These are phyloP conservation scores for Tridacna crocea DNA, from an alignment of 2,888 invertebrate genomes.

Conservation along the genomic window DNA sequence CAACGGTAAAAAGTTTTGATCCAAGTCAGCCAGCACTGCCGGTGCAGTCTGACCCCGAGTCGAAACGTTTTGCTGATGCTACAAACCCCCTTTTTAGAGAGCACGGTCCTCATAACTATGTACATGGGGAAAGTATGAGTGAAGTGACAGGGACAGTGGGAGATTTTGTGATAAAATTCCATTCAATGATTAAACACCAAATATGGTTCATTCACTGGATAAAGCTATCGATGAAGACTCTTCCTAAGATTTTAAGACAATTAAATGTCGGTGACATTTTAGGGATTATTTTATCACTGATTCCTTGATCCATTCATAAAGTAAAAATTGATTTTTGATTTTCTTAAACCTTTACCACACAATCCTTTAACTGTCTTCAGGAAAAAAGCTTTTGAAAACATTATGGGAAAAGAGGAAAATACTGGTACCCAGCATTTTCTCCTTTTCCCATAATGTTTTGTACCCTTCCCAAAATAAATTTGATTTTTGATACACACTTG, in stretches of 20 bases:
- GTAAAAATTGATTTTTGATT: slow-evolving; percentile 42
- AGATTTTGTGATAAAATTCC: slow-evolving; percentile 5
- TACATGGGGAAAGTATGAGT: neutral
- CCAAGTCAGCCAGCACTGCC: too few relatives aligned
- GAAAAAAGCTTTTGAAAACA: too few relatives aligned
- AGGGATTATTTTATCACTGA: slow-evolving; percentile 14
- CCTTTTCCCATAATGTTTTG: too few relatives aligned
- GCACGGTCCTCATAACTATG: neutral
- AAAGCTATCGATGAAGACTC: slow-evolving; percentile 9
- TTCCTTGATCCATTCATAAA: slow-evolving; percentile 19
- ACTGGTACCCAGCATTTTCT: too few relatives aligned
- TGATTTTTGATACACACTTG: too few relatives aligned
- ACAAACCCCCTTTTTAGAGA: neutral
- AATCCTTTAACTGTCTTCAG: too few relatives aligned
- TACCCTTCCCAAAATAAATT: too few relatives aligned
- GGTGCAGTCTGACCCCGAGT: too few relatives aligned
- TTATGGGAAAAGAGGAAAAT: too few relatives aligned
- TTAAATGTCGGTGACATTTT: slow-evolving; percentile 15
- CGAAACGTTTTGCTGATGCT: neutral
- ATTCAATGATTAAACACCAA: neutral
- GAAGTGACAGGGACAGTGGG: neutral
- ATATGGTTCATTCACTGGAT: slow-evolving; percentile 7
- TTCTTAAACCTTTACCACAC: neutral
- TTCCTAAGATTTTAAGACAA: slow-evolving; percentile 14
- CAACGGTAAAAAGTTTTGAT: too few relatives aligned